phyloP scores from a whole-genome alignment of 1,140 invertebrate genomes.

The Rhopalosiphum maidis region DNA sequence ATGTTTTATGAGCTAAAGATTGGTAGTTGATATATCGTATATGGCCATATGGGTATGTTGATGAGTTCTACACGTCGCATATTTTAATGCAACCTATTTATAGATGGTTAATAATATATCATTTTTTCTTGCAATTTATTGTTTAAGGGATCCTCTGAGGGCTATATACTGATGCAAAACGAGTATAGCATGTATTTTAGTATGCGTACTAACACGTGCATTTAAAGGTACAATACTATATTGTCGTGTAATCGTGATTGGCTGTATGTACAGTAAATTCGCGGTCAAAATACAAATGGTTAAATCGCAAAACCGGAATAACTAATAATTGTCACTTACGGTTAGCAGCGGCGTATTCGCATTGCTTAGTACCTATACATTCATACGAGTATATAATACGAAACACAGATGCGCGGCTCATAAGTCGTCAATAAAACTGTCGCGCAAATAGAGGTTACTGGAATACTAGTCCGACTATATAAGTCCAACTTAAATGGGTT shows the following conservation, averaged over 20 bases:
- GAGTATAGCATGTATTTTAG: not conserved
- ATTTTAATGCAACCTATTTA: not conserved
- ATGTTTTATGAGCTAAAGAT: not conserved
- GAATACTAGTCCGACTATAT: slow-evolving; percentile 4
- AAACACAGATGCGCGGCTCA: not conserved
- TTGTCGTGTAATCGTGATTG: not conserved
- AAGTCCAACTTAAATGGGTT: not conserved
- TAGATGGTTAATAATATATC: not conserved
- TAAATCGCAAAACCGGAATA: slow-evolving; percentile 24
- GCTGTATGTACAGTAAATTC: not conserved
- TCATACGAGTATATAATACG: not conserved
- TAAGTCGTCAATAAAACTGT: not conserved
- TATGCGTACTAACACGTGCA: not conserved
- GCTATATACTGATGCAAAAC: not conserved
- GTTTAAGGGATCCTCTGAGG: not conserved
- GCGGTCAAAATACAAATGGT: not conserved
- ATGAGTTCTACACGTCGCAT: not conserved
- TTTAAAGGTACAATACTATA: not conserved
- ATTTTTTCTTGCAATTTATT: not conserved
- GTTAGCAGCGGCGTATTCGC: not conserved
- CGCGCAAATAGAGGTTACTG: slow-evolving; percentile 19
- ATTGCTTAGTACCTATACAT: not conserved
- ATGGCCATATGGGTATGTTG: not conserved
- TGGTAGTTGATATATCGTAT: not conserved
- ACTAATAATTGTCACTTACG: not conserved